Evolutionary conservation across 2,797 vertebrate genomes (phyloP).

Genomic region (Gobio occitaniae): DNA sequence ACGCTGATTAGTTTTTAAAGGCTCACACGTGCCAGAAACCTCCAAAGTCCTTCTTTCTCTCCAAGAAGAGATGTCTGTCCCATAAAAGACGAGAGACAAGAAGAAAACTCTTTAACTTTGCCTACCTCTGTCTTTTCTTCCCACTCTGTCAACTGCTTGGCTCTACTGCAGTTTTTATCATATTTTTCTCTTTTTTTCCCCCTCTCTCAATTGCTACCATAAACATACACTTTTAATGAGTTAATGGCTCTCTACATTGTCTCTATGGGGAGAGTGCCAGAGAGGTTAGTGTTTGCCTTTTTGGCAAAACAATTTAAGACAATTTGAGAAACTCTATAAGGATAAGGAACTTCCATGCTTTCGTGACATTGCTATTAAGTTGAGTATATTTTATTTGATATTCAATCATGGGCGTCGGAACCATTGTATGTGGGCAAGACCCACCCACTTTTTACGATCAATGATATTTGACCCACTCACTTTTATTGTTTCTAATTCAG

Average conservation of each 20-base stretch:
- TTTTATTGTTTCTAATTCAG: no score
- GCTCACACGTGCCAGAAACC: conserved; percentile 57
- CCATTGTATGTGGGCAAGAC: no score
- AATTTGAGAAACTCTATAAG: background rate
- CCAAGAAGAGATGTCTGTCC: conserved; percentile 25
- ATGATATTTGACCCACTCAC: no score
- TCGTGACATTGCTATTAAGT: background rate
- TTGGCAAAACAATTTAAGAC: background rate
- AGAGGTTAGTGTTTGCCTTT: background rate
- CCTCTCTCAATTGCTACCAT: conserved; percentile 2
- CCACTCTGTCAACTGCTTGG: conserved; percentile 26
- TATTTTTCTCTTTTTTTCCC: background rate
- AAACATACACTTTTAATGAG: background rate
- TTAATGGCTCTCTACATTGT: background rate
- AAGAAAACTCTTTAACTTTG: conserved; percentile 43
- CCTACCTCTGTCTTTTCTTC: conserved; percentile 23
- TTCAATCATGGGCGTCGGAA: background rate
- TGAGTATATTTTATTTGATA: background rate
- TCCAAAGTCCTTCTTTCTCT: conserved; percentile 6
- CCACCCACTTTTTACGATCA: no score
- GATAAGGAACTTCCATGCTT: background rate
- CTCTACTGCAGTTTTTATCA: conserved; percentile 9
- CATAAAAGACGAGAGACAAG: conserved; percentile 23
- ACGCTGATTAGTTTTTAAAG: conserved; percentile 55
- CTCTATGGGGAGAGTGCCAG: background rate